Base-by-base conservation (phyloP, 2,888 invertebrate species). In the Synergus umbraculus region DNA sequence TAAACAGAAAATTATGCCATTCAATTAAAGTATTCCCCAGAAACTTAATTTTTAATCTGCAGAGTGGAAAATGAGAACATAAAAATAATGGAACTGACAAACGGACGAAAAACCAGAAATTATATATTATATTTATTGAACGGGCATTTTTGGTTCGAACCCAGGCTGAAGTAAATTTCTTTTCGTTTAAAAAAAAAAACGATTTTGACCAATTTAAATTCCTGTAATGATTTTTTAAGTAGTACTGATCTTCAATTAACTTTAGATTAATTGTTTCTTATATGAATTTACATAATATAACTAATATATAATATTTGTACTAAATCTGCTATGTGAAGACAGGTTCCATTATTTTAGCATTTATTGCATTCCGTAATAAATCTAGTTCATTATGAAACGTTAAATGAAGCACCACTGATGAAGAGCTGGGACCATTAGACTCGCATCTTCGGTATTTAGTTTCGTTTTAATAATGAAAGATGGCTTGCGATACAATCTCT, bases 381-480 rank as follows among this genome's bases (percentile, higher is more conserved):
- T 69, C 15, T 54, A 15, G 9, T 49, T 54, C 13, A 69, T 69
- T 69, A 54, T 8, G n/a, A 69, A 15, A 15, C 15, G n/a, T n/a
- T 37, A 18, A 69, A 76, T 54, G 80, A 84, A 88, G 88, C 85
- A 86, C 88, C 88, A 86, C 88, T 89, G 88, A 64, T 80, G 64
- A 78, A 77, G 77, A 76, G 65, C 79, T 76, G 82, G 78, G 87
- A 86, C 88, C 87, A 88, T 90, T 89, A 87, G 89, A 89, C 86
- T 86, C 85, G 85, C 84, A 85, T 86, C 86, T 88, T 86, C 83
- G 85, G 86, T 88, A 90, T 90, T 91, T 91, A 90, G 90, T 90
- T 90, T 90, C 88, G 86, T 90, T 90, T 90, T 89, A 90, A 89
- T 90, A 88, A 89, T 88, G 89, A 90, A 90, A 89, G 88, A 90